A percentile compares a stretch with the other conserved stretches of the same genome.
Evolutionary conservation across 2,113 vertebrate genomes (phyloP).

Genomic region (Oreotragus oreotragus): DNA sequence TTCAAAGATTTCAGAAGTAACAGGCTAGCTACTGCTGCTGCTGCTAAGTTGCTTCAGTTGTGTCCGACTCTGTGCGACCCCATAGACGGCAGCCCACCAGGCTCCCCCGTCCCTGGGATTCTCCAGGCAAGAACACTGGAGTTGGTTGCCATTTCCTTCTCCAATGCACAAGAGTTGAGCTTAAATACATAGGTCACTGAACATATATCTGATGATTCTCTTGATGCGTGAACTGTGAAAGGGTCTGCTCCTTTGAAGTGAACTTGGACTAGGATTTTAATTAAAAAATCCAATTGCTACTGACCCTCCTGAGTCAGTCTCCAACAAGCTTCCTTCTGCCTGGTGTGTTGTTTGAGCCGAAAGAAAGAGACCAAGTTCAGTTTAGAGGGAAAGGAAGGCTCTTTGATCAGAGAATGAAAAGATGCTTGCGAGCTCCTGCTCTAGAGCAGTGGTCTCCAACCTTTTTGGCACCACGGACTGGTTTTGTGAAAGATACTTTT

Average conservation of each 20-base stretch:
- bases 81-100: no score
- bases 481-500: neutral
- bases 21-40: neutral
- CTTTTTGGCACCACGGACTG: neutral
- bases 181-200: neutral
- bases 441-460: neutral
- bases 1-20: neutral
- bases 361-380: neutral
- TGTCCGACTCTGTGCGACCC: no score
- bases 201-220: neutral
- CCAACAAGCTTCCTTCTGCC: neutral
- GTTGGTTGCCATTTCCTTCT: no score
- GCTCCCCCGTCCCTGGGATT: no score
- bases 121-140: no score
- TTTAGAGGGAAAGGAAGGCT: neutral
- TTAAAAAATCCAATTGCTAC: neutral
- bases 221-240: neutral
- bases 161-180: neutral
- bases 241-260: neutral
- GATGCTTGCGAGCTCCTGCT: neutral
- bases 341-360: neutral
- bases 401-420: neutral
- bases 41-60: no score
- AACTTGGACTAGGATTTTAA: neutral
- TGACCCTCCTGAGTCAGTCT: neutral